phyloP scores from a whole-genome alignment of 1,140 invertebrate genomes.

The Maconellicoccus hirsutus region DNA sequence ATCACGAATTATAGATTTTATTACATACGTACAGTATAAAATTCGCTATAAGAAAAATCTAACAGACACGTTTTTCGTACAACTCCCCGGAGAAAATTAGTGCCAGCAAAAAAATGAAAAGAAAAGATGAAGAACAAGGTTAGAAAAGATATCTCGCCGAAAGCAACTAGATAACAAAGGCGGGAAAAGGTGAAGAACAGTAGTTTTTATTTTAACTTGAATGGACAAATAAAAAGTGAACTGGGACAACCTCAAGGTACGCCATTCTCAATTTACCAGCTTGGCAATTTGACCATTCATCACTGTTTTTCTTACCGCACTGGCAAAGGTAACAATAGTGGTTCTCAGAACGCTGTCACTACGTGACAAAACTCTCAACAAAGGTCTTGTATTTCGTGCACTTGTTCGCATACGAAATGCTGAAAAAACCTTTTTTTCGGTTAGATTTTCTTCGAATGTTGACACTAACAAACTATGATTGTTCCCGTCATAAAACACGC shows the following conservation, averaged over 20 bases:
- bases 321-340: conserved; percentile 16
- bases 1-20: not conserved
- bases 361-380: conserved; percentile 13
- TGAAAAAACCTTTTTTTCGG: not conserved
- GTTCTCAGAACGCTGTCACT: conserved; percentile 18
- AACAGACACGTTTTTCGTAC: conserved; percentile 1
- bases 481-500: not conserved
- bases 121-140: conserved; percentile 14
- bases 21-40: not conserved
- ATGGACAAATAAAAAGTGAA: conserved; percentile 19
- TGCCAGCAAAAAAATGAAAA: not conserved
- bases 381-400: not conserved
- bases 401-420: conserved; percentile 17
- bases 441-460: not conserved
- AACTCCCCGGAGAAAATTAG: conserved; percentile 13
- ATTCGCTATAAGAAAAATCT: not conserved
- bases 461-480: conserved; percentile 20
- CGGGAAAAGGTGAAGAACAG: not conserved
- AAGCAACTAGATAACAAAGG: conserved; percentile 15
- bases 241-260: conserved; percentile 19
- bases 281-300: conserved; percentile 22
- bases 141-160: conserved; percentile 16
- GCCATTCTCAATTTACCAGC: conserved; percentile 18
- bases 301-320: not conserved
- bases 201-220: conserved; percentile 17